Evolutionary conservation across 2,888 invertebrate genomes (phyloP).

Genomic region (Mamestra brassicae): DNA sequence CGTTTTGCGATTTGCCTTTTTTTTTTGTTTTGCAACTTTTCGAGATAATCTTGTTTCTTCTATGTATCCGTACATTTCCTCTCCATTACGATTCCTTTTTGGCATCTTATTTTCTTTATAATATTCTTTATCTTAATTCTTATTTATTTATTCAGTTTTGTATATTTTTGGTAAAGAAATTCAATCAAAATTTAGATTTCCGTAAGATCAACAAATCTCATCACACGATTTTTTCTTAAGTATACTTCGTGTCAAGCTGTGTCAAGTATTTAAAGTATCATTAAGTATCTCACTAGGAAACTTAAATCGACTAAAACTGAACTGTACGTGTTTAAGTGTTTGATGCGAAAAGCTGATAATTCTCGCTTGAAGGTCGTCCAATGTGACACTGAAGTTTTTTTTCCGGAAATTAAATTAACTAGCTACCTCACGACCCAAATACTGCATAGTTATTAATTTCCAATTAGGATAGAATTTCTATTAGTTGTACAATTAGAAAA

Average conservation of each 20-base stretch:
- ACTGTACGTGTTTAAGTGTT: constrained; percentile 45
- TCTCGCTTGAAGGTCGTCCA: constrained; percentile 21
- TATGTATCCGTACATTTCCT: no score
- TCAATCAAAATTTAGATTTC: no score
- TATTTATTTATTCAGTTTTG: no score
- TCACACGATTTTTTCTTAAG: not conserved
- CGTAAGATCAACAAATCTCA: not conserved
- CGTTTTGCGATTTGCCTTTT: no score
- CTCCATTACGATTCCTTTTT: no score
- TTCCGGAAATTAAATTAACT: not conserved
- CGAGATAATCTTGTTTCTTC: no score
- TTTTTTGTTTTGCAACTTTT: no score
- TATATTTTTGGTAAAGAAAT: no score
- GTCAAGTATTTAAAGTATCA: constrained; percentile 7
- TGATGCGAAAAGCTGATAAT: constrained; percentile 40
- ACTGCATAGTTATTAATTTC: no score
- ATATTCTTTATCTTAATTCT: no score
- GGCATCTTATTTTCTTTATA: no score
- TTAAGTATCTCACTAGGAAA: not conserved
- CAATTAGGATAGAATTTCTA: no score
- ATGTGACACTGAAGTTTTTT: not conserved
- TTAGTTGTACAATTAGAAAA: not conserved
- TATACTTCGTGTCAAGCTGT: not conserved
- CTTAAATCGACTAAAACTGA: constrained; percentile 10
- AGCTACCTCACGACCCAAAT: not conserved